Evolutionary conservation across 2,888 invertebrate genomes (phyloP), one percentile per base, ranked within the genome.

Genomic region (Pseudoips prasinana): DNA sequence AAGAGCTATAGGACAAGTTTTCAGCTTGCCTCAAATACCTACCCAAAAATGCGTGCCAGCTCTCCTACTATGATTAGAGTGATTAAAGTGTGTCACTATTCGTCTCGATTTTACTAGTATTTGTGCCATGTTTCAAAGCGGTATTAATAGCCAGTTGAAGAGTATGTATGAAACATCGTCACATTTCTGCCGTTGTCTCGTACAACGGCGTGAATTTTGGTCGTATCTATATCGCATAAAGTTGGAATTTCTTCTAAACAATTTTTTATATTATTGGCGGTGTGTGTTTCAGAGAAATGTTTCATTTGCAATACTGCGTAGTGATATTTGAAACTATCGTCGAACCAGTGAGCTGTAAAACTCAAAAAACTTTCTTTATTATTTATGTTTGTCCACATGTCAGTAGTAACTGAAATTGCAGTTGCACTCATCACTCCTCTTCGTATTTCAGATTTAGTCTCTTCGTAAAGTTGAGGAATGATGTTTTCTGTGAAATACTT

Each of bases 221-320:
- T 10, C 10, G 10, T 24, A 14, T 17, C 30, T 42, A 35, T 14
- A 14, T 14, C 14, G 3, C 14, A 14, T 14, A 5, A 14, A 5
- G 14, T 5, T 2, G 14, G 14, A 14, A 14, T 14, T 14, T 14
- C 14, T 14, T 14, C 14, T 2, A 14, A 5, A 14, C 14, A 14
- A 2, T 2, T 5, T 14, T 14, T 14, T 3, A 14, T 14, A 14
- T 40, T 41, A 25, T 27, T 18, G 10, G 34, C 30, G 6, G n/a
- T n/a, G 31, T 45, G 23, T 35, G 32, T 27, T 25, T 24, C 25
- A 18, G 33, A 11, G 20, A 33, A 29, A 27, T 27, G 19, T 27
- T 36, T 33, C 32, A 39, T 43, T 29, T 24, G 33, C 27, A 39
- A 35, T 24, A 44, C 36, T 36, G 30, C 33, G 17, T 39, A 38